Base-by-base conservation (phyloP, 2,113 vertebrate genomes). In the Mobula birostris region DNA sequence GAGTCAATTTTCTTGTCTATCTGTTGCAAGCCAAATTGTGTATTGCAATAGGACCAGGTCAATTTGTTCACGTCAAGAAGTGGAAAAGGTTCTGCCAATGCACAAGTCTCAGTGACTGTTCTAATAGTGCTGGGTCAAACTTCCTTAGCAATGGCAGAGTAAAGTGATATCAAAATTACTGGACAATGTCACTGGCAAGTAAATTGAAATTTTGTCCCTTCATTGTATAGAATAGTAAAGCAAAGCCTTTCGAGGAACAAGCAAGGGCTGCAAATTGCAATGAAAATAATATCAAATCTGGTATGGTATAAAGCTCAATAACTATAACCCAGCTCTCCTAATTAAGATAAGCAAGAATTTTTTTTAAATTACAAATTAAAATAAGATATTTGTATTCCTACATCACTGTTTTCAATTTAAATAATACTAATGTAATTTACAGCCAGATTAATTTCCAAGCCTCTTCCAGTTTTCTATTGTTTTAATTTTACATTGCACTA, bases 341-440 rank as follows among this genome's bases (percentile, higher is more conserved):
- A 90, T 90, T 90, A 90, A 90, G 5, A n/a, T 66, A 63, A 88
- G 79, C 40, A 17, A 32, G 85, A 63, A 66, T 32, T 32, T 19
- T 63, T 32, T 88, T 90, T 68, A 66, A 88, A 88, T 66, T 27
- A 90, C 63, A 90, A 17, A 90, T 66, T 90, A 17, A 72, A 74
- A 19, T 17, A 19, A 74, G 72, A 74, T 88, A 27, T 61, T 66
- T 15, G 66, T 90, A 90, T 90, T 90, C 14, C 61, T 68, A 5
- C 2, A 14, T 90, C 63, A 90, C 29, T 61, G 15, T 68, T 90
- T 90, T 90, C 66, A 61, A 66, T 90, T 90, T n/a, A 90, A 90
- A 90, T 63, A 90, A 90, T 90, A 32, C 85, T 90, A 61, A 90
- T 90, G n/a, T 90, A 90, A 90, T 90, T 66, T 90, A 90, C n/a